These are phyloP conservation scores for Sialia sialis DNA, from an alignment of 2,113 vertebrate genomes.

Conservation along the genomic window DNA sequence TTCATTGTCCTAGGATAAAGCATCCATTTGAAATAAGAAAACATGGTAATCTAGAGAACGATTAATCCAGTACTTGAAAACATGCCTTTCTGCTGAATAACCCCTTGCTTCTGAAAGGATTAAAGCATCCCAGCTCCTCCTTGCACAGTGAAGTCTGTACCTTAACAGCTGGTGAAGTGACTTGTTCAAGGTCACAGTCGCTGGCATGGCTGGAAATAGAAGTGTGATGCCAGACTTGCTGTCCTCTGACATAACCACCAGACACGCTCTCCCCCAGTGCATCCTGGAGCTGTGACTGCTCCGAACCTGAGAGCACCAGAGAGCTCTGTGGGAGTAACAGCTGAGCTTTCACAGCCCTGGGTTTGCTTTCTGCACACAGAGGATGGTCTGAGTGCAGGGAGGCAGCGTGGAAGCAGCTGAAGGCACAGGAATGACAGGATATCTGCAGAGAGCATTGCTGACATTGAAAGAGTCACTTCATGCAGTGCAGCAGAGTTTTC, in stretches of 20 bases:
- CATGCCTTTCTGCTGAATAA: background rate
- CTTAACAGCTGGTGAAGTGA: background rate
- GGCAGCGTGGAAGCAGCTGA: background rate
- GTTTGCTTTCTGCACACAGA: background rate
- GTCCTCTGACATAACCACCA: slow-evolving; percentile 1
- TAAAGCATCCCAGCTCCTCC: background rate
- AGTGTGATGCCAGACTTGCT: background rate
- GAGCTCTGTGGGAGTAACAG: background rate
- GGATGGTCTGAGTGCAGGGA: background rate
- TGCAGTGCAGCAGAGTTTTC: background rate
- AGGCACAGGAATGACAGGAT: background rate
- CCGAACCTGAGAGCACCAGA: background rate
- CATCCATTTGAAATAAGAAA: background rate
- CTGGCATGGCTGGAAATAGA: background rate
- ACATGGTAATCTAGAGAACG: background rate
- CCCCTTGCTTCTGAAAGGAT: background rate
- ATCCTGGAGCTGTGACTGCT: background rate
- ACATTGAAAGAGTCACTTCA: background rate
- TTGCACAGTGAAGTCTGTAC: background rate
- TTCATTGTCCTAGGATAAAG: background rate
- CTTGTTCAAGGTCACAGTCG: slow-evolving; percentile 15
- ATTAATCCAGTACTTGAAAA: background rate
- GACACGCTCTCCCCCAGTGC: background rate
- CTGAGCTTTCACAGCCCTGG: background rate
- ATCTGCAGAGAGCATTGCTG: background rate